A percentile compares a stretch with the other conserved stretches of the same genome.
These are phyloP conservation scores for Craterocephalus amniculus DNA, from an alignment of 2,797 vertebrate species.

Conservation along the genomic window DNA sequence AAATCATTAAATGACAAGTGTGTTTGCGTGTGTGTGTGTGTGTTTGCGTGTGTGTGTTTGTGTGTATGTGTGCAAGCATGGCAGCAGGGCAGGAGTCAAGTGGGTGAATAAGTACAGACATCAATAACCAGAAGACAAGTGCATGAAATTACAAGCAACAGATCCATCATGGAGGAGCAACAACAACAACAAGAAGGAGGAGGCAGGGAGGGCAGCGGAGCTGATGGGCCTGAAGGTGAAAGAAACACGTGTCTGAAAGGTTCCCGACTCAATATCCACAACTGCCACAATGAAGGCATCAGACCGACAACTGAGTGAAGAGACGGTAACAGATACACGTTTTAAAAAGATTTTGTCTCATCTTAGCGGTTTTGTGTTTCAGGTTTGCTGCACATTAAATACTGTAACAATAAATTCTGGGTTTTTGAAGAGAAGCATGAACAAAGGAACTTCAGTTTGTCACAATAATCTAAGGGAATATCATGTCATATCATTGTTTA, in stretches of 20 bases:
- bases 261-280: conserved; percentile 12
- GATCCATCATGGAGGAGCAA: conserved; percentile 59
- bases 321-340: too few relatives aligned
- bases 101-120: conserved; percentile 65
- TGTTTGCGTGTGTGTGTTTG: conserved; percentile 26
- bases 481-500: too few relatives aligned
- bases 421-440: too few relatives aligned
- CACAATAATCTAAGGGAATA: too few relatives aligned
- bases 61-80: conserved; percentile 15
- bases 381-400: too few relatives aligned
- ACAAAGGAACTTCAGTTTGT: too few relatives aligned
- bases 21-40: conserved; percentile 20
- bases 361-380: too few relatives aligned
- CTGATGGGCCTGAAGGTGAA: conserved; percentile 36
- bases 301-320: too few relatives aligned
- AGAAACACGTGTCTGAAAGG: neutral
- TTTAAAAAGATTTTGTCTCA: too few relatives aligned
- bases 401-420: too few relatives aligned
- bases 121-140: conserved; percentile 63
- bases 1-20: conserved; percentile 37
- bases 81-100: conserved; percentile 57
- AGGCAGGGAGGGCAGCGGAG: neutral
- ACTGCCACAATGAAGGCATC: neutral
- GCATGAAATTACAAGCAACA: conserved; percentile 63
- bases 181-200: neutral